phyloP scores from a whole-genome alignment of 2,797 vertebrate species.

The Moxostoma hubbsi region DNA sequence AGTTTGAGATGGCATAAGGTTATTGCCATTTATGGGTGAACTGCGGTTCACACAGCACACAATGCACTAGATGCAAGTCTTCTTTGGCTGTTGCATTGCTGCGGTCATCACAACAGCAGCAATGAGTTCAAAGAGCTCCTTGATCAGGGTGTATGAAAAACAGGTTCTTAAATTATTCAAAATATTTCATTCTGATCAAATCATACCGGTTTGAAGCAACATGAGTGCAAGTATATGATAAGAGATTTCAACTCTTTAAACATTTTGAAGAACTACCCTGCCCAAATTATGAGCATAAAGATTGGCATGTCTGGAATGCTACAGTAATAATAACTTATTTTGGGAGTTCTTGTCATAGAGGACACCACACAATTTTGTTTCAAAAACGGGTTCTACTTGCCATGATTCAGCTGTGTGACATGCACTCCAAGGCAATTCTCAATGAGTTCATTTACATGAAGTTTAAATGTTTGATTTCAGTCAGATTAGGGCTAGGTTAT shows the following conservation, averaged over 20 bases:
- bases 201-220: background rate
- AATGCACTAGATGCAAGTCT: too few species aligned
- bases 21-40: too few species aligned
- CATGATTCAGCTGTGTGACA: background rate
- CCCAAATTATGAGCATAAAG: slow-evolving; percentile 1
- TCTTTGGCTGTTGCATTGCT: too few species aligned
- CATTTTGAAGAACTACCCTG: background rate
- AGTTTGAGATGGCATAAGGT: too few species aligned
- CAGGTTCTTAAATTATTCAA: background rate
- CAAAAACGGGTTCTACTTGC: slow-evolving; percentile 6
- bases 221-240: background rate
- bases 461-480: too few species aligned
- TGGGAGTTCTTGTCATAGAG: slow-evolving; percentile 27
- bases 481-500: too few species aligned
- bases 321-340: background rate
- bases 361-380: slow-evolving; percentile 19
- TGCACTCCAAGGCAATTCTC: background rate
- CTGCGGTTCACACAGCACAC: too few species aligned
- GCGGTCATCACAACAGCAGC: too few species aligned
- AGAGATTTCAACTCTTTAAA: background rate
- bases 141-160: background rate
- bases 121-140: too few species aligned
- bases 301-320: slow-evolving; percentile 2
- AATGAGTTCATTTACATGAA: background rate
- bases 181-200: background rate